Evolutionary conservation across 2,888 invertebrate species (phyloP).

Genomic region (Coecobrya sp.): DNA sequence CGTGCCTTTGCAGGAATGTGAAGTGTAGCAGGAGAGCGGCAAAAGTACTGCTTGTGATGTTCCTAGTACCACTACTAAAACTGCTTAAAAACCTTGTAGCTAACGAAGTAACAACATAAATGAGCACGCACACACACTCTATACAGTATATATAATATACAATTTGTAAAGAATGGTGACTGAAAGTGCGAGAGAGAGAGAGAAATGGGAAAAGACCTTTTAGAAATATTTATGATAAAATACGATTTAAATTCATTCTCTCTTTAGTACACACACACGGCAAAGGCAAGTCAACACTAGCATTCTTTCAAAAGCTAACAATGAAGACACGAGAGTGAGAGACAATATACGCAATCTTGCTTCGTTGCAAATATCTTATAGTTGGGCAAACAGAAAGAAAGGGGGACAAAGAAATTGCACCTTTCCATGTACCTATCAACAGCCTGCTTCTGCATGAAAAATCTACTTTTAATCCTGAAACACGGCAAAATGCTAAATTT

Average conservation of each 20-base stretch:
- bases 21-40: not conserved
- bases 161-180: not conserved
- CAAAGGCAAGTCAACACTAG: not conserved
- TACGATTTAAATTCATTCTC: not conserved
- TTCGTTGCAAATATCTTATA: constrained; percentile 35
- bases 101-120: constrained; percentile 45
- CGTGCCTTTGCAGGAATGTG: not conserved
- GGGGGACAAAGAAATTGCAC: not conserved
- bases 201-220: constrained; percentile 25
- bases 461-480: not conserved
- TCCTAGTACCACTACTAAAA: not conserved
- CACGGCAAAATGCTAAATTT: constrained; percentile 38
- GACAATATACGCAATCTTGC: constrained; percentile 6
- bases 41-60: not conserved
- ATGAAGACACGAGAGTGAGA: not conserved
- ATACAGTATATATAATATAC: not conserved
- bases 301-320: constrained; percentile 52
- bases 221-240: constrained; percentile 69
- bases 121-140: not conserved
- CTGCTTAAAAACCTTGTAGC: not conserved
- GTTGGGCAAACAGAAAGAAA: constrained; percentile 8
- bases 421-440: constrained; percentile 4
- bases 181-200: not conserved
- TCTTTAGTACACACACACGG: constrained; percentile 5
- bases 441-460: constrained; percentile 13